Evolutionary conservation across 2,888 invertebrate species (phyloP).

Genomic region (Drosophila anomalipes): DNA sequence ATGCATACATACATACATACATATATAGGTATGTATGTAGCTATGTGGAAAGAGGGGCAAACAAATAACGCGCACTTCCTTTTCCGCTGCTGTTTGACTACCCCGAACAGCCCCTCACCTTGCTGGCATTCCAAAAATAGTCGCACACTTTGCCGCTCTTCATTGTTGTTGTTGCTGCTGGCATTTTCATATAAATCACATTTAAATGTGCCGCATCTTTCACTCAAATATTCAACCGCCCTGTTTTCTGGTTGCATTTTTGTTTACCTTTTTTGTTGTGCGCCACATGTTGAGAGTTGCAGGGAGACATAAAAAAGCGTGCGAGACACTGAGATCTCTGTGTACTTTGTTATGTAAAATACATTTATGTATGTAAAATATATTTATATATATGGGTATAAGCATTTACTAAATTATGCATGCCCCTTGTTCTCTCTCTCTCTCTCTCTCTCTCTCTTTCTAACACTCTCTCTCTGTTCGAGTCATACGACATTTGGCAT

Average conservation of each 20-base stretch:
- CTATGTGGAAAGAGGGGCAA: conserved; percentile 19
- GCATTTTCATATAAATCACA: conserved; percentile 69
- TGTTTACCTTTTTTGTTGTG: conserved; percentile 47
- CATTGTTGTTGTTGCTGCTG: conserved; percentile 11
- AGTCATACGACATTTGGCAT: conserved; percentile 11
- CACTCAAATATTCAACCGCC: conserved; percentile 23
- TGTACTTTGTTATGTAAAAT: conserved; percentile 45
- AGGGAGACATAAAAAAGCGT: not conserved
- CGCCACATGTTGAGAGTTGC: conserved; percentile 40
- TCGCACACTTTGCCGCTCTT: conserved; percentile 33
- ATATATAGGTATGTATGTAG: not conserved
- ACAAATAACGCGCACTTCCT: conserved; percentile 73
- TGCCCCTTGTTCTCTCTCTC: not conserved
- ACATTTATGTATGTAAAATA: not conserved
- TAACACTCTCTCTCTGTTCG: not conserved
- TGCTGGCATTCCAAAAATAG: conserved; percentile 64
- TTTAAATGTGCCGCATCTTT: conserved; percentile 68
- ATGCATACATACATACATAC: not conserved
- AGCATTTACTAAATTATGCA: conserved; percentile 28
- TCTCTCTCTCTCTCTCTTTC: not conserved
- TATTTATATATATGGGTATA: conserved; percentile 7
- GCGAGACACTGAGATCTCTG: conserved; percentile 5
- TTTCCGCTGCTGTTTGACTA: conserved; percentile 46
- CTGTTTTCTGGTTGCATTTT: conserved; percentile 21
- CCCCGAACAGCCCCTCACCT: conserved; percentile 19